phyloP scores from a whole-genome alignment of 2,797 vertebrate genomes.

The Mallotus villosus region DNA sequence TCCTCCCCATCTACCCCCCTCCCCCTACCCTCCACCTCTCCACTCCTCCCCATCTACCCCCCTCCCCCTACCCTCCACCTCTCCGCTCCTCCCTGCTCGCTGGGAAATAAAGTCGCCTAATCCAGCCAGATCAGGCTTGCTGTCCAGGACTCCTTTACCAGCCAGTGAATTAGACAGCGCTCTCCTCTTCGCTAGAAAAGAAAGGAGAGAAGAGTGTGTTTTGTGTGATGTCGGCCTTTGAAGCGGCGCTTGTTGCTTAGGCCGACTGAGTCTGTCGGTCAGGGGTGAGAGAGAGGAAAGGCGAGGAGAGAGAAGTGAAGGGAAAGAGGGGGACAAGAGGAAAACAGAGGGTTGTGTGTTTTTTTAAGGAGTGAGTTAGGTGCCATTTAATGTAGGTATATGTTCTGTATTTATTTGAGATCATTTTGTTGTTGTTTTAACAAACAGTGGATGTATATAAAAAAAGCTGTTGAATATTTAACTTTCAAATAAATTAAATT shows the following conservation, averaged over 20 bases:
- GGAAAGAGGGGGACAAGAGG: slow-evolving; percentile 10
- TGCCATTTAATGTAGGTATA: slow-evolving; percentile 14
- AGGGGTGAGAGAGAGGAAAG: slow-evolving; percentile 11
- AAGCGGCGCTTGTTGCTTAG: slow-evolving; percentile 49
- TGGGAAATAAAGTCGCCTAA: slow-evolving; percentile 74
- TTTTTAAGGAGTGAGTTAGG: slow-evolving; percentile 17
- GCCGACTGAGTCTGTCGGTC: slow-evolving; percentile 28
- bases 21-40: not conserved
- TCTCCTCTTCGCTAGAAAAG: slow-evolving; percentile 33
- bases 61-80: slow-evolving; percentile 18
- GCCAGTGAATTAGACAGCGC: slow-evolving; percentile 70
- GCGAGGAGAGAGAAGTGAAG: slow-evolving; percentile 11
- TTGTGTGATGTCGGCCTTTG: slow-evolving; percentile 53
- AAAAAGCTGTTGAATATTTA: not conserved
- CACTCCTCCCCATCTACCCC: slow-evolving; percentile 32
- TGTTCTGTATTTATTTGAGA: too few relatives aligned
- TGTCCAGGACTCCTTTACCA: slow-evolving; percentile 71
- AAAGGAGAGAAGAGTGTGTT: not conserved
- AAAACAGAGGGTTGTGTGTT: slow-evolving; percentile 16
- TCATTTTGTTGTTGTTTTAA: too few relatives aligned
- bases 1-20: too few relatives aligned
- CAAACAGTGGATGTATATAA: slow-evolving; percentile 8
- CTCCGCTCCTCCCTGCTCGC: slow-evolving; percentile 50
- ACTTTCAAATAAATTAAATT: not conserved
- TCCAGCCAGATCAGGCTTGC: slow-evolving; percentile 72